Evolutionary conservation across 2,797 vertebrate species (phyloP), one percentile per base, ranked within the genome.

Genomic region (Leptodactylus fallax): DNA sequence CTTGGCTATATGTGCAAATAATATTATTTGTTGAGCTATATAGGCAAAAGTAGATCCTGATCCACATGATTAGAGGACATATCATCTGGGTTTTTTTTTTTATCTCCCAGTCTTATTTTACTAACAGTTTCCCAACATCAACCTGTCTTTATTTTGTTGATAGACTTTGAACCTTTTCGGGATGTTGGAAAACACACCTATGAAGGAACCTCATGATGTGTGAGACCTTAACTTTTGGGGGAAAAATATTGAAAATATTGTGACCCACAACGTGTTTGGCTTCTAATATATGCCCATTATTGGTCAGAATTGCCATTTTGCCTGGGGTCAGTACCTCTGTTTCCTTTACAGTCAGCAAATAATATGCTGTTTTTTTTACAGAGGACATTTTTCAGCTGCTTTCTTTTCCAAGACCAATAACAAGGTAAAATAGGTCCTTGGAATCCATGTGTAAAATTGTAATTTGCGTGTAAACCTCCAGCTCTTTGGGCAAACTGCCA

Each of bases 371-470:
- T 81, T 87, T 27, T 81, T 36, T 45, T 10, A 58, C n/a, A 36
- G 17, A 49, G 55, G 71, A 23, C 74, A 79, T 69, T 83, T 78
- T 88, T 88, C 63, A 36, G 25, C 25, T 61, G 49, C 65, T 58
- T 79, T 79, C 58, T 47, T 58, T 78, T 88, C 87, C 74, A 88
- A 84, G 81, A 79, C 81, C 81, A 88, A 84, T 84, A 84, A 69
- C 81, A 79, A 87, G 81, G 87, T 83, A 88, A 84, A 67, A 79
- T 51, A 88, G 49, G 87, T 79, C 87, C 81, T 84, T 88, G 87
- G 63, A 88, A 88, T 67, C 74, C 58, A 84, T 84, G 63, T 83
- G 87, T 88, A 84, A 79, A 88, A 87, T 55, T 83, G 27, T 84
- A 49, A 88, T 84, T 85, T 88, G 82, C 55, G 80, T 88, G 82